Conservation (phyloP, 2,797 vertebrate species). For the Xiphophorus birchmanni region DNA sequence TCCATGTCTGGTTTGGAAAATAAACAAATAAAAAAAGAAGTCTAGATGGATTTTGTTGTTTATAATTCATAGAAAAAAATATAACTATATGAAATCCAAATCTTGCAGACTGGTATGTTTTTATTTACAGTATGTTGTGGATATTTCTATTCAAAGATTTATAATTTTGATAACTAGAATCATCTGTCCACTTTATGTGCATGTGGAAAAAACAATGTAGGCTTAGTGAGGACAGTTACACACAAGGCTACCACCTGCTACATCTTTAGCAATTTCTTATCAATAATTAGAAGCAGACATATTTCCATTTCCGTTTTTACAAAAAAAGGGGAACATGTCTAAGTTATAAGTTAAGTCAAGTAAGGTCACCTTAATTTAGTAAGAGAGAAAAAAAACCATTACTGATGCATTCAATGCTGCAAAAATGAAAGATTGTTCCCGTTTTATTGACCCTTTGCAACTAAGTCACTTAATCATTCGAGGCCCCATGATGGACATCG, state of each 20-base stretch:
- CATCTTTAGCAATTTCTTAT: background rate
- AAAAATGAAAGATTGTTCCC: background rate
- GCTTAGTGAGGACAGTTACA: background rate
- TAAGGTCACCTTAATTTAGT: background rate
- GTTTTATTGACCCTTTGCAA: background rate
- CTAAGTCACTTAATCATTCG: too few relatives aligned
- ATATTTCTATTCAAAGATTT: background rate
- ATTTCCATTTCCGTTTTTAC: background rate
- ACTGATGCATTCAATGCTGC: background rate
- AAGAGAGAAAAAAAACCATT: background rate
- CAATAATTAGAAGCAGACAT: background rate
- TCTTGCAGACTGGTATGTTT: background rate
- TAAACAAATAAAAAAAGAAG: background rate
- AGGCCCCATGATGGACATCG: too few relatives aligned
- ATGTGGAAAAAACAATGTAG: background rate
- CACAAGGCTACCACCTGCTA: background rate
- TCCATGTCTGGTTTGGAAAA: conserved; percentile 7
- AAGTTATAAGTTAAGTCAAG: background rate
- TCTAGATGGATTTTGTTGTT: background rate
- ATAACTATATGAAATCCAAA: background rate
- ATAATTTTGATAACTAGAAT: background rate
- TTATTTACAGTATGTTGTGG: background rate
- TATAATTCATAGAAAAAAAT: background rate
- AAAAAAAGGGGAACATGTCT: background rate
- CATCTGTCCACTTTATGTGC: background rate